A percentile compares a stretch with the other conserved stretches of the same genome.
phyloP scores from a whole-genome alignment of 2,797 vertebrate genomes.

The Lerista edwardsae region DNA sequence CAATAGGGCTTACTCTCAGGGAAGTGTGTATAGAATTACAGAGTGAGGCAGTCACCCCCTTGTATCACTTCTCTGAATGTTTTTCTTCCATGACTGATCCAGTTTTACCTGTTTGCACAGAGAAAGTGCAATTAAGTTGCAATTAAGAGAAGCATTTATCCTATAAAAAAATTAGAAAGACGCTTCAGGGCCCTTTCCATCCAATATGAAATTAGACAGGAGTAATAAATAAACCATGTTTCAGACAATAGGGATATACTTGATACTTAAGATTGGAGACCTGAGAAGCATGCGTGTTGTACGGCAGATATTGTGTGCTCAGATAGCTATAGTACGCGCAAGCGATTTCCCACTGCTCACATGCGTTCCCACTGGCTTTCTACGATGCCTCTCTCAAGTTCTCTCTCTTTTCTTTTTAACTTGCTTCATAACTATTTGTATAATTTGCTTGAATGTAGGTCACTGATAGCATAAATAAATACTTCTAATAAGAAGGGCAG shows the following conservation, averaged over 20 bases:
- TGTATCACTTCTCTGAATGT: not conserved
- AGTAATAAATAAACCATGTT: constrained; percentile 11
- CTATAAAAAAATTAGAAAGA: not conserved
- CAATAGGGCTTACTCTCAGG: no score
- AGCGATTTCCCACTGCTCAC: constrained; percentile 31
- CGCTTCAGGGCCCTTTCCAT: constrained; percentile 28
- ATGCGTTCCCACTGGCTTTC: no score
- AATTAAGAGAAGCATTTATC: not conserved
- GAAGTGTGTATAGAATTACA: no score
- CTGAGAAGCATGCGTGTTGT: constrained; percentile 28
- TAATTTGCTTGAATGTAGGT: not conserved
- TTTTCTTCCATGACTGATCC: not conserved
- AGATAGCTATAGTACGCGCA: constrained; percentile 21
- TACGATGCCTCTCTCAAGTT: not conserved
- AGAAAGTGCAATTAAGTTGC: not conserved
- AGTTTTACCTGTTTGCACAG: not conserved
- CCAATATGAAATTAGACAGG: constrained; percentile 29
- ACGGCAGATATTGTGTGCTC: constrained; percentile 35
- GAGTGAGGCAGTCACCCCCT: not conserved
- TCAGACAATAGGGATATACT: constrained; percentile 16
- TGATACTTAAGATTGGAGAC: constrained; percentile 53
- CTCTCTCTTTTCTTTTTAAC: not conserved
- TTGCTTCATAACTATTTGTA: not conserved
- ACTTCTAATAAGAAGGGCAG: no score
- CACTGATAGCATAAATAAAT: not conserved